Evolutionary conservation across 1,140 invertebrate genomes (phyloP), one percentile per base, ranked within the genome.

Genomic region (Grapholita molesta): DNA sequence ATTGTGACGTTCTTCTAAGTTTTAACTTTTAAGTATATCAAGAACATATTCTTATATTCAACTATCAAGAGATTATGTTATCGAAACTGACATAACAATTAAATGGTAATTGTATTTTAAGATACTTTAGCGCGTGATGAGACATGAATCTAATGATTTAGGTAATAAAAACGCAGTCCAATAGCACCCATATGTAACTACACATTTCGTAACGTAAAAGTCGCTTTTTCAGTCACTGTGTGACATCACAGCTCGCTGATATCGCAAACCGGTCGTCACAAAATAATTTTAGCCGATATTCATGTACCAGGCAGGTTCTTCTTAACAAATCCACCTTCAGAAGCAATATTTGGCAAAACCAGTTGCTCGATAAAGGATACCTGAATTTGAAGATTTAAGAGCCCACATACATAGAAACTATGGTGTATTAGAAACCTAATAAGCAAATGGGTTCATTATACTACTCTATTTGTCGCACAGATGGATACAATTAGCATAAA

Each of bases 401-500:
- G 24, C 30, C 28, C 25, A 8, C 25, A 0, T 11, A 30, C n/a
- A 30, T 28, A n/a, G 12, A 61, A 61, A 32, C 25, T 28, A 18
- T n/a, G 15, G 55, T 28, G 28, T 28, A 61, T 28, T 70, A 64
- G 61, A 21, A 64, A 53, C 30, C 64, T 66, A 53, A 70, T 70
- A 72, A 48, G 53, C 66, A 75, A 77, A 72, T 72, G 25, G 71
- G 33, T 12, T 15, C 30, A 69, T 68, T 76, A 70, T 70, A 73
- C 71, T 70, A 61, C 53, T 67, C 64, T 69, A 70, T 78, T 70
- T 75, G 64, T 76, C 64, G 64, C 73, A 78, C 78, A 84, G 78
- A 86, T 82, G 77, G 79, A 69, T 32, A 69, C 72, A 83, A 86
- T 90, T 88, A 76, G 78, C 82, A 86, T 86, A 88, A 81, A 84